Evolutionary conservation across 2,797 vertebrate genomes (phyloP), one percentile per base, ranked within the genome.

Genomic region (Chelonia mydas): DNA sequence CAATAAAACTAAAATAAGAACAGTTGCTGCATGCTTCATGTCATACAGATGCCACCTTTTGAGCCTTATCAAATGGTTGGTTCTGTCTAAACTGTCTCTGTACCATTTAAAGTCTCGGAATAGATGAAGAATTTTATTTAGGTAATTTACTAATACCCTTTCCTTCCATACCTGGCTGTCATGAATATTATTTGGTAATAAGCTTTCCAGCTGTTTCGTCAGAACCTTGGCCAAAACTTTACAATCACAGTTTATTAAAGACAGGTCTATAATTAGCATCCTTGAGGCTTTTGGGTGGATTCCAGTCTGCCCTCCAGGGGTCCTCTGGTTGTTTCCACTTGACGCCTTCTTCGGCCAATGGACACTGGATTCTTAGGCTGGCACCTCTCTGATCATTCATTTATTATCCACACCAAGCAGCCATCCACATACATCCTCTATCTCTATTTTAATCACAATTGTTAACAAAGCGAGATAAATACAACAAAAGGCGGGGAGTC

Each of bases 151-250:
- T 54, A 77, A 79, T 85, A 65, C n/a, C 12, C 65, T 95, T 94
- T 81, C 72, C 41, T 95, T n/a, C 53, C 59, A 51, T 84, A 27
- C 50, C 89, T 90, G 87, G 78, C 31, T 85, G 80, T 93, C 83
- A 94, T 87, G 49, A 92, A 83, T 54, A 49, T n/a, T 95, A 74
- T 91, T 83, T 59, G 76, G 76, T 95, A 93, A 89, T 82, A 91
- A 86, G 47, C 61, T 92, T 95, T 93, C 89, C 90, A 95, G 90
- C 78, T 95, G 90, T 96, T 87, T 33, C 45, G 3, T 87, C 49
- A 76, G 91, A 94, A 77, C 72, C 93, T 54, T 87, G 54, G 86
- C 83, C 78, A 96, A 41, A 93, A 74, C 79, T 90, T 85, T 53
- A 94, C 84, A 88, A n/a, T 94, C 94, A 86, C 49, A 57, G 81